Evolutionary conservation across 2,797 vertebrate genomes (phyloP).

Genomic region (Cetoscarus ocellatus): DNA sequence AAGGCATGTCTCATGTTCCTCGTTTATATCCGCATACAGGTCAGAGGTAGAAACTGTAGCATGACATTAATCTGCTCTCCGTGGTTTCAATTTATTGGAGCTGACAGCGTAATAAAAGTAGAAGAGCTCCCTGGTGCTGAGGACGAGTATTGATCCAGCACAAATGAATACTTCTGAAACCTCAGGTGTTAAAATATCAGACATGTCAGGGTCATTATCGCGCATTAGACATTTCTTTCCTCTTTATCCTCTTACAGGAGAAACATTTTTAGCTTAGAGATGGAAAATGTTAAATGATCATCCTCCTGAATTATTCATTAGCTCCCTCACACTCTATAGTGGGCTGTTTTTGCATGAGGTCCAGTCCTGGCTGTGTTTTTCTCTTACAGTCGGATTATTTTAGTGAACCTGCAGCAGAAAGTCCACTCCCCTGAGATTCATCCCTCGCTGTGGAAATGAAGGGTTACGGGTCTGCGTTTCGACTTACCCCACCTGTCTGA

Average conservation of each 20-base stretch:
- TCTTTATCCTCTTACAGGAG: conserved; percentile 3
- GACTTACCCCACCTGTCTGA: conserved; percentile 42
- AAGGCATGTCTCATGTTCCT: conserved; percentile 65
- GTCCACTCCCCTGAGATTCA: conserved; percentile 33
- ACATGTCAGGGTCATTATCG: conserved; percentile 14
- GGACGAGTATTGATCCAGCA: conserved; percentile 54
- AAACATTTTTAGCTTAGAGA: conserved; percentile 19
- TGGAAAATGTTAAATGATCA: conserved; percentile 56
- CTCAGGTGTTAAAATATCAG: conserved; percentile 56
- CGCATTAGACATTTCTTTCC: conserved; percentile 27
- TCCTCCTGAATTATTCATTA: conserved; percentile 52
- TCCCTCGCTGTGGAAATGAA: conserved; percentile 14
- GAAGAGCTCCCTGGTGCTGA: conserved; percentile 45
- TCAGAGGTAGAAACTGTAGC: conserved; percentile 61
- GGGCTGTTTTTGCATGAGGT: conserved; percentile 4
- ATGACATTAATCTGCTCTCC: conserved; percentile 72
- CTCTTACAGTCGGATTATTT: conserved; percentile 15
- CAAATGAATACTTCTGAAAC: conserved; percentile 40
- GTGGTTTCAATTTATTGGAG: conserved; percentile 67
- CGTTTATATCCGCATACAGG: conserved; percentile 40
- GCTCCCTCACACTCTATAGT: neutral
- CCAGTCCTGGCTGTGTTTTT: conserved; percentile 11
- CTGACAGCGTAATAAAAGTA: conserved; percentile 64
- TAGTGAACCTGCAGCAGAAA: conserved; percentile 19
- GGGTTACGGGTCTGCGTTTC: conserved; percentile 9